Evolutionary conservation across 2,113 vertebrate species (phyloP).

Genomic region (Cyanoramphus novaezelandiae): DNA sequence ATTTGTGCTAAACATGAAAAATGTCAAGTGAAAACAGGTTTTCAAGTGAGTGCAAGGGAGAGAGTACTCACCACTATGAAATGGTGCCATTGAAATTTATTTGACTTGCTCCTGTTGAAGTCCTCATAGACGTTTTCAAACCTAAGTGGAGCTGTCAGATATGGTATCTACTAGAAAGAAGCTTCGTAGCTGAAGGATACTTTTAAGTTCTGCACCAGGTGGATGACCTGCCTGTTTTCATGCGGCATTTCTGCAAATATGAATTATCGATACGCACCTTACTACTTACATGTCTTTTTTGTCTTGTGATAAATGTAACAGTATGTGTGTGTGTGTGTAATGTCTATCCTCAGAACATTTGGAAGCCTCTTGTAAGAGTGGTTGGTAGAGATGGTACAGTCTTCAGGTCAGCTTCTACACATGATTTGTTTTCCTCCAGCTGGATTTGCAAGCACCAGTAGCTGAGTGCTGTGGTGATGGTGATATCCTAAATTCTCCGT

Average conservation of each 20-base stretch:
- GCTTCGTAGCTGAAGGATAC: background rate
- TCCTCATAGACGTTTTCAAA: background rate
- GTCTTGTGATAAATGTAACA: background rate
- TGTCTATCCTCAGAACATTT: too few relatives aligned
- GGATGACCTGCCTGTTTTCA: background rate
- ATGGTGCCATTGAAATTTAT: background rate
- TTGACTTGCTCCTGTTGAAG: background rate
- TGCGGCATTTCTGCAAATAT: background rate
- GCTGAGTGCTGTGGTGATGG: too few relatives aligned
- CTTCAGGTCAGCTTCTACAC: too few relatives aligned
- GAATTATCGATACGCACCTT: background rate
- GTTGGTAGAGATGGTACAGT: too few relatives aligned
- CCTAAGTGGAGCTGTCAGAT: background rate
- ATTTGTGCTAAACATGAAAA: background rate
- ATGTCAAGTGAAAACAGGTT: background rate
- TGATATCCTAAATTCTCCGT: too few relatives aligned
- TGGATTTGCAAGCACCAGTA: too few relatives aligned
- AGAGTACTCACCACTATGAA: background rate
- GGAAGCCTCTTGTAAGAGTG: too few relatives aligned
- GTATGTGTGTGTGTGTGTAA: background rate
- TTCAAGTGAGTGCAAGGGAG: background rate
- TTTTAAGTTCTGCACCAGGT: background rate
- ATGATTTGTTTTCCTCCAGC: too few relatives aligned
- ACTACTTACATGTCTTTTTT: background rate
- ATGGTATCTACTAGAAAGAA: background rate